A percentile compares a stretch with the other conserved stretches of the same genome.
Evolutionary conservation across 2,797 vertebrate genomes (phyloP).

Genomic region (Nothura maculosa): DNA sequence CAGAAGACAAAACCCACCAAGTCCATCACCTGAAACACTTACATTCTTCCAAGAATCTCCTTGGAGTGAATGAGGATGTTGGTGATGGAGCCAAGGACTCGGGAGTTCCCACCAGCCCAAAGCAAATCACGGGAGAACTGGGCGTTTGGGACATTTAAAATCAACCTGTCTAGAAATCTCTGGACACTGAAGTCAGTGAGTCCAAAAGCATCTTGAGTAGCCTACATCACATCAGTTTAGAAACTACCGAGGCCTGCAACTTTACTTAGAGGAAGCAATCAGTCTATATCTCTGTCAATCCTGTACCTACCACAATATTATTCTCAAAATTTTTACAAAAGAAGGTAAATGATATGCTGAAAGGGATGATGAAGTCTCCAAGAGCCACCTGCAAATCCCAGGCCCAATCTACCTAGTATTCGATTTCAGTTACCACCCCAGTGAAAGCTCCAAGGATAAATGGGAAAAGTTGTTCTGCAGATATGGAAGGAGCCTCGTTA

Average conservation of each 20-base stretch:
- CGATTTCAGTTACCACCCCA: background rate
- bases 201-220: background rate
- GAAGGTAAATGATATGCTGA: background rate
- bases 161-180: background rate
- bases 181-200: background rate
- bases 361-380: background rate
- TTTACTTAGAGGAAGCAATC: background rate
- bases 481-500: background rate
- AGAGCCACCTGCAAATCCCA: background rate
- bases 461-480: background rate
- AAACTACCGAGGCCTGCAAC: background rate
- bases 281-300: background rate
- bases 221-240: background rate
- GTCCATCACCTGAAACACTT: accelerated
- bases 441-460: background rate
- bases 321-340: background rate
- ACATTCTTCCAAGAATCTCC: background rate
- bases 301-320: background rate
- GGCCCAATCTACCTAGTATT: background rate
- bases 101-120: background rate
- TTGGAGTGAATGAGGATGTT: background rate
- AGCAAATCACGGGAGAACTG: background rate
- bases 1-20: background rate
- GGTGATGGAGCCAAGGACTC: background rate
- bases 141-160: background rate